Evolutionary conservation across 2,113 vertebrate species (phyloP).

Genomic region (Gallinago paraguaiae): DNA sequence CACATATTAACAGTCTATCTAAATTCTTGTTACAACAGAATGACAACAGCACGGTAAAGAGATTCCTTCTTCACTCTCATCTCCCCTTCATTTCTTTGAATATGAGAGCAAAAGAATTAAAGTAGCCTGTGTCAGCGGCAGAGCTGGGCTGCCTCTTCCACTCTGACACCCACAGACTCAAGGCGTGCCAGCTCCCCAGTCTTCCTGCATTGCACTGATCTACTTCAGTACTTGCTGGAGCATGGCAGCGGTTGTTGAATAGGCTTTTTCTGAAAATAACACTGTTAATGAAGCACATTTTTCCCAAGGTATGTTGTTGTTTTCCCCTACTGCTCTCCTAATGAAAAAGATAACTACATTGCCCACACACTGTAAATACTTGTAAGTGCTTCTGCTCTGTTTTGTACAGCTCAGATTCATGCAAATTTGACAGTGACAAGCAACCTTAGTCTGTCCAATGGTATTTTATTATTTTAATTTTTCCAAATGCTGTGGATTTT

Average conservation of each 20-base stretch:
- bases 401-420: constrained; percentile 6
- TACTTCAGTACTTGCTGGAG: not conserved
- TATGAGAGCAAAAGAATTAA: not conserved
- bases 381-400: not conserved
- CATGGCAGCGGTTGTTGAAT: not conserved
- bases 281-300: not conserved
- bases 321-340: not conserved
- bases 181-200: not conserved
- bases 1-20: not conserved
- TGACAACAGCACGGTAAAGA: not conserved
- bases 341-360: constrained; percentile 1
- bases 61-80: not conserved
- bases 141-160: not conserved
- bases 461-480: constrained; percentile 73
- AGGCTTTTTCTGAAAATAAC: not conserved
- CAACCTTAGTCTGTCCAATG: constrained; percentile 35
- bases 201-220: not conserved
- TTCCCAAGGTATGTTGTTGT: not conserved
- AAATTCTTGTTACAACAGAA: not conserved
- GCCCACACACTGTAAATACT: not conserved
- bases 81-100: not conserved
- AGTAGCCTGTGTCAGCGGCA: not conserved
- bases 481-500: constrained; percentile 52
- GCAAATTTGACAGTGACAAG: constrained; percentile 28
- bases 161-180: not conserved